These are phyloP conservation scores for Drosophila anceps DNA, from an alignment of 2,888 invertebrate species.

Conservation along the genomic window DNA sequence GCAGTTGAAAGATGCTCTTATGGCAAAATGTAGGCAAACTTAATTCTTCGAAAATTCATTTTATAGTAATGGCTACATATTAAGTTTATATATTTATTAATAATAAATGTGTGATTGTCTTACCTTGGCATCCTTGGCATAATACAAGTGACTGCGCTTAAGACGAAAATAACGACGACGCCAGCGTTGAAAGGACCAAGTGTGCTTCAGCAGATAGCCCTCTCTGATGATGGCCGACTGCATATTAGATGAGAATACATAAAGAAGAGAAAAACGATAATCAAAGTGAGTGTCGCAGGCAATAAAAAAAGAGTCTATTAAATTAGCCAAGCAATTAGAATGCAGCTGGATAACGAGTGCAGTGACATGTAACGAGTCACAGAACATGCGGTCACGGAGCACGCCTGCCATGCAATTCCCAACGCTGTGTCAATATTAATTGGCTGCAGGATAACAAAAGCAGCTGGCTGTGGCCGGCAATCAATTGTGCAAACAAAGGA, in stretches of 20 bases:
- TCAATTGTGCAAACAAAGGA: constrained; percentile 72
- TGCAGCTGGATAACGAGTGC: constrained; percentile 27
- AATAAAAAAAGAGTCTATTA: constrained; percentile 29
- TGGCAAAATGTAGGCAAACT: too few relatives aligned
- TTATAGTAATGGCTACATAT: too few relatives aligned
- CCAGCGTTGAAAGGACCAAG: constrained; percentile 94
- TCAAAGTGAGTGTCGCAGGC: constrained; percentile 24
- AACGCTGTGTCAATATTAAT: constrained; percentile 62
- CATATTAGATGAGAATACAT: constrained; percentile 37
- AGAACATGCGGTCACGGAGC: constrained; percentile 14
- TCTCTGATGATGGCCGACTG: constrained; percentile 89
- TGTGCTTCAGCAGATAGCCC: constrained; percentile 94
- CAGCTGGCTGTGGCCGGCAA: constrained; percentile 52
- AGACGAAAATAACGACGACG: constrained; percentile 93
- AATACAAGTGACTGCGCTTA: constrained; percentile 93
- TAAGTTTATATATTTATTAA: too few relatives aligned
- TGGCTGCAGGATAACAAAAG: constrained; percentile 67
- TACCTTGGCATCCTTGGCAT: constrained; percentile 95
- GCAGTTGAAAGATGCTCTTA: too few relatives aligned
- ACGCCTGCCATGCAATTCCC: constrained; percentile 53
- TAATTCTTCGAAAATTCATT: too few relatives aligned
- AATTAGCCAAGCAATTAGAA: constrained; percentile 43
- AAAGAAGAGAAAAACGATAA: constrained; percentile 11
- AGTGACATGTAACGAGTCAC: constrained; percentile 26
- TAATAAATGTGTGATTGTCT: constrained; percentile 76